Base-by-base conservation (phyloP, 2,888 invertebrate genomes). In the Ceriagrion tenellum region DNA sequence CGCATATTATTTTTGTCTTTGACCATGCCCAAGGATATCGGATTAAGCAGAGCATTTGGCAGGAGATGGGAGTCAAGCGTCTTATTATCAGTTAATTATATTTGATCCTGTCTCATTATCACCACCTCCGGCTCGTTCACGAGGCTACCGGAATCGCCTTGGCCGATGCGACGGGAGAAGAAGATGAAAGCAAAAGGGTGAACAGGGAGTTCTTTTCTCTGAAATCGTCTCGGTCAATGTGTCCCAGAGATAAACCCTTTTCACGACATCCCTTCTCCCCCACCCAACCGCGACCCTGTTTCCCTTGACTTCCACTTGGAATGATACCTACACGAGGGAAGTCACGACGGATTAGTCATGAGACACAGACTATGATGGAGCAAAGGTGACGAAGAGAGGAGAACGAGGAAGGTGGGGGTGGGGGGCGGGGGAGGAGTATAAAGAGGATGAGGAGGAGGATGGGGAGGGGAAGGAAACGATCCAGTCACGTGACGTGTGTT, bases 271-370 rank as follows among this genome's bases (percentile, higher is more conserved):
- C 35, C 13, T n/a, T 55, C 55, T 20, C 40, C 47, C 10, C 88
- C 23, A 0, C 40, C 23, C 88, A 26, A 18, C n/a, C 55, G 55
- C 69, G n/a, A 35, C 16, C 26, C 20, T 55, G 20, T 59, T 35
- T 59, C 47, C 40, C 47, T 40, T 93, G 93, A 93, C 93, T 74
- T 47, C 93, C 93, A n/a, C n/a, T 93, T 74, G 93, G 93, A 74
- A 93, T 47, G 93, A 93, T n/a, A 74, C 47, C 69, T 59, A 20
- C 59, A 16, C 59, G 59, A 47, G 74, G 23, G 47, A 35, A 91
- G 91, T n/a, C 63, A 91, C 47, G 93, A 93, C 69, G 93, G 93
- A 93, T 93, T 93, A 93, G 69, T 35, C 30, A 30, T 35, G 47
- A 47, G 47, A 91, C 59, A 91, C 63, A 40, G 30, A 91, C 59